Percentiles rank a stretch among this genome's conserved stretches.
phyloP scores from a whole-genome alignment of 2,113 vertebrate genomes.

The Proteles cristata region DNA sequence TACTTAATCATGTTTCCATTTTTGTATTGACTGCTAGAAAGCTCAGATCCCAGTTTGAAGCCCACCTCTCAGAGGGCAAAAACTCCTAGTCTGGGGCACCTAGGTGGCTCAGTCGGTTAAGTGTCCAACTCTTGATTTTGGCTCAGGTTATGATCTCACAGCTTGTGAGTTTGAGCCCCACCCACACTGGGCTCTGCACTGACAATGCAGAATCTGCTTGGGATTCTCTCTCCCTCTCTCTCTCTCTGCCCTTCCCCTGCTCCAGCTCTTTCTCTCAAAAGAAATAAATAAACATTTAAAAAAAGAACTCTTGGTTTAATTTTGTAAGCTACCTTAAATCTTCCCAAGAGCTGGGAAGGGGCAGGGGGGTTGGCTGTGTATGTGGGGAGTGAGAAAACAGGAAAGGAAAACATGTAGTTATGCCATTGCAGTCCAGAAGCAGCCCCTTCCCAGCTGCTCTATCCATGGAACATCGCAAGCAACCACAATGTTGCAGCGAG shows the following conservation, averaged over 20 bases:
- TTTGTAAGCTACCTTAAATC: background rate
- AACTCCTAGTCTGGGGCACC: background rate
- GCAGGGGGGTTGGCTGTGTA: rapidly evolving
- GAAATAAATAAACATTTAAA: no score
- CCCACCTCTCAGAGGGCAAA: background rate
- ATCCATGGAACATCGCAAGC: background rate
- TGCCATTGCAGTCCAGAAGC: background rate
- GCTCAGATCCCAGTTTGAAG: background rate
- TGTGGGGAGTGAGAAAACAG: background rate
- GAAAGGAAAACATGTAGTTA: background rate
- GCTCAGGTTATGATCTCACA: no score
- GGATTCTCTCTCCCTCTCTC: no score
- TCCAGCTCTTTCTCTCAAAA: no score
- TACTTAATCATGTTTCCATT: background rate
- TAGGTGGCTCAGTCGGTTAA: no score
- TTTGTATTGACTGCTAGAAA: background rate
- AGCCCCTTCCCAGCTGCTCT: background rate
- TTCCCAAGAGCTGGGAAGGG: background rate
- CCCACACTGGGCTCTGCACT: no score
- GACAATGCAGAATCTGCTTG: no score
- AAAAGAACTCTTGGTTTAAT: background rate
- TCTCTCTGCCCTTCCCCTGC: no score
- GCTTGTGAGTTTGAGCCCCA: no score
- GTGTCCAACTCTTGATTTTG: no score
- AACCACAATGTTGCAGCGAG: rapidly evolving